Conservation (phyloP, 1,140 invertebrate genomes). For the Frieseomelitta varia region DNA sequence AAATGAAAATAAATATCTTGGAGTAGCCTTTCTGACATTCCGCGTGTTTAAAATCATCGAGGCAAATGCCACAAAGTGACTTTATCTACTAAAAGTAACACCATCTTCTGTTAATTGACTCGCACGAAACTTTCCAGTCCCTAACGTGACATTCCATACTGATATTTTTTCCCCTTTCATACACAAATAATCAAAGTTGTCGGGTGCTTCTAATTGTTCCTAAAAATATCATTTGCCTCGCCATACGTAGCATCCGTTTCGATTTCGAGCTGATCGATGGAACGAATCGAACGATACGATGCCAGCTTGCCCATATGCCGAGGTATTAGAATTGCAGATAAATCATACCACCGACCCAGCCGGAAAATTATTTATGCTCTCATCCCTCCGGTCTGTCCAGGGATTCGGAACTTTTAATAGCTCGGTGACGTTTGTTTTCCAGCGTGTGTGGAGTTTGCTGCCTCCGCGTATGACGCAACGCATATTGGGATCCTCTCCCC, state of each 20-base stretch:
- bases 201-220: neutral
- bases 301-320: neutral
- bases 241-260: neutral
- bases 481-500: conserved; percentile 51
- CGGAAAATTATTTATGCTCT: conserved; percentile 58
- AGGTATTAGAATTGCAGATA: conserved; percentile 12
- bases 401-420: conserved; percentile 72
- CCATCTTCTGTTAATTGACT: too few relatives aligned
- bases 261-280: neutral
- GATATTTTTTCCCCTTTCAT: too few relatives aligned
- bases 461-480: conserved; percentile 35
- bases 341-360: neutral
- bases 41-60: too few relatives aligned
- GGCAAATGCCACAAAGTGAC: too few relatives aligned
- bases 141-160: too few relatives aligned
- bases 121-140: too few relatives aligned
- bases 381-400: neutral
- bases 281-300: neutral
- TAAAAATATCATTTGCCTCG: neutral
- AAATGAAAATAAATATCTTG: too few relatives aligned
- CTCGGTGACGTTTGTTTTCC: conserved; percentile 70
- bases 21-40: too few relatives aligned
- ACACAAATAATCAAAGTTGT: too few relatives aligned
- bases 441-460: neutral
- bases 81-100: too few relatives aligned